A percentile compares a stretch with the other conserved stretches of the same genome.
phyloP scores from a whole-genome alignment of 2,113 vertebrate genomes.

The Pyrgilauda ruficollis region DNA sequence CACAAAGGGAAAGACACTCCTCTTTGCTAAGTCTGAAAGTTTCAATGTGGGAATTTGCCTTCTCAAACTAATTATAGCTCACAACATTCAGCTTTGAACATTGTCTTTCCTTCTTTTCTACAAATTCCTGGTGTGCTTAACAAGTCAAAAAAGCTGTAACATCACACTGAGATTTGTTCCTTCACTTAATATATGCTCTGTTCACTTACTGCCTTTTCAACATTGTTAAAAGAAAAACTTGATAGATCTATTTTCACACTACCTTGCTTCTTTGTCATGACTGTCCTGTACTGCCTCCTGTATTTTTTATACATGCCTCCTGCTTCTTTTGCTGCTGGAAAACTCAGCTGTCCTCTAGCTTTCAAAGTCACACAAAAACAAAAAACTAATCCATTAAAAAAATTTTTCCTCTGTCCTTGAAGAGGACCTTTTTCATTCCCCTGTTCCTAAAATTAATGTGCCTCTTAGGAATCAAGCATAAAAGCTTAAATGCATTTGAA shows the following conservation, averaged over 20 bases:
- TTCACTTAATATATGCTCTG: background rate
- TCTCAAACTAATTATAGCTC: background rate
- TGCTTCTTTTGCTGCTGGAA: background rate
- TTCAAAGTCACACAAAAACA: background rate
- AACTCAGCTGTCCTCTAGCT: background rate
- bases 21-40: background rate
- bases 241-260: background rate
- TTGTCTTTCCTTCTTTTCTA: background rate
- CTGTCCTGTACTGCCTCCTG: accelerated
- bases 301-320: background rate
- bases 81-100: background rate
- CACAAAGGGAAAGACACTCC: background rate
- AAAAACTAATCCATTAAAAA: background rate
- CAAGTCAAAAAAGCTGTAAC: background rate
- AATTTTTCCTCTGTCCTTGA: background rate
- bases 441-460: background rate
- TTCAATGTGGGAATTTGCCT: background rate
- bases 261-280: background rate
- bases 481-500: background rate
- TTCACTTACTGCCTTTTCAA: background rate
- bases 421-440: background rate
- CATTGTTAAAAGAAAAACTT: background rate
- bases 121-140: background rate
- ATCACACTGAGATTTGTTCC: background rate
- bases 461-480: background rate